A percentile compares a stretch with the other conserved stretches of the same genome.
phyloP scores from a whole-genome alignment of 2,113 vertebrate genomes.

The Lampris incognitus region DNA sequence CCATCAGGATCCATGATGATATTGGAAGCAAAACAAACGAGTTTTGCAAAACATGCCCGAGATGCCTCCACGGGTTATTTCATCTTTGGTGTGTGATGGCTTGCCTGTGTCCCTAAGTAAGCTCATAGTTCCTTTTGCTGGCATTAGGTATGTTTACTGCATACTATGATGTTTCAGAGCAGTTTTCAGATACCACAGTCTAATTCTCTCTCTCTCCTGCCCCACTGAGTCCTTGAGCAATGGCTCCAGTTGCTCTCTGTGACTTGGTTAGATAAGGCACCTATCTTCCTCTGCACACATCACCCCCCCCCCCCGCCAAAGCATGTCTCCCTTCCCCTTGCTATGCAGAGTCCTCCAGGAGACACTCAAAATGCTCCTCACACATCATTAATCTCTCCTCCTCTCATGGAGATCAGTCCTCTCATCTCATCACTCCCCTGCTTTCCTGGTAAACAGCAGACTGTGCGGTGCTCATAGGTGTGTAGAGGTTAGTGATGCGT shows the following conservation, averaged over 20 bases:
- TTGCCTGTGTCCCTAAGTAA: not conserved
- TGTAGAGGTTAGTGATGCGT: constrained; percentile 59
- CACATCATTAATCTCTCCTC: constrained; percentile 47
- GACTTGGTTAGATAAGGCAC: constrained; percentile 51
- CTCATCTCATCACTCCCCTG: constrained; percentile 37
- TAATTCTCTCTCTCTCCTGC: constrained; percentile 56
- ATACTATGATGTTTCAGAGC: constrained; percentile 35
- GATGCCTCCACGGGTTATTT: constrained; percentile 5
- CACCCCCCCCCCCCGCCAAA: constrained; percentile 33
- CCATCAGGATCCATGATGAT: constrained; percentile 46
- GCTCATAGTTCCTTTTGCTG: not conserved
- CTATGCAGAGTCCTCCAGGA: constrained; percentile 34
- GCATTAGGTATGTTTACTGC: constrained; percentile 36
- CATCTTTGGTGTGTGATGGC: not conserved
- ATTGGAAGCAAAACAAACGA: constrained; percentile 42
- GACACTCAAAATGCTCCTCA: constrained; percentile 57
- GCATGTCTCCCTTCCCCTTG: constrained; percentile 25
- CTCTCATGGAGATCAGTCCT: constrained; percentile 38
- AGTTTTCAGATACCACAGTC: constrained; percentile 34
- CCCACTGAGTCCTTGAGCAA: constrained; percentile 48
- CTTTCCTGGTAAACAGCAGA: constrained; percentile 50
- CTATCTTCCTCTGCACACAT: constrained; percentile 23
- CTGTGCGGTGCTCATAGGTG: constrained; percentile 50
- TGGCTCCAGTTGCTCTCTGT: constrained; percentile 20
- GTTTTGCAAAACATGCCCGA: constrained; percentile 25